Evolutionary conservation across 1,140 invertebrate genomes (phyloP).

Genomic region (Lordiphosa clarofinis): DNA sequence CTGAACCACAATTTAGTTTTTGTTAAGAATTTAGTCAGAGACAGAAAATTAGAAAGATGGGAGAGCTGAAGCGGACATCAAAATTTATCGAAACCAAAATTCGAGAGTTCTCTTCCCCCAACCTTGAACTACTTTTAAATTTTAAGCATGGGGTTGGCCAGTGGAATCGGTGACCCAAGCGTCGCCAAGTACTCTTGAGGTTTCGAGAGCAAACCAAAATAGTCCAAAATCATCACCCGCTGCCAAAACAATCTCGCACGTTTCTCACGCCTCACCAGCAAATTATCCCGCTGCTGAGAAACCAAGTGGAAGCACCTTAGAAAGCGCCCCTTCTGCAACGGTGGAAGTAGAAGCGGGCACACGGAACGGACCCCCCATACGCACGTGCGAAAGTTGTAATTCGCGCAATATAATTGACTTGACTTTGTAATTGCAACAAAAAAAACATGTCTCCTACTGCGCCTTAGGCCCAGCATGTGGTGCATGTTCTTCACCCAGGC

Average conservation of each 20-base stretch:
- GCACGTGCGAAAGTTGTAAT: constrained; percentile 66
- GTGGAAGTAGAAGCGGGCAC: neutral
- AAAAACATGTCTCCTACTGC: constrained; percentile 45
- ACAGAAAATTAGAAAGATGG: too few relatives aligned
- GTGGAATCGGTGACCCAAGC: constrained; percentile 14
- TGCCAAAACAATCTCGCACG: constrained; percentile 12
- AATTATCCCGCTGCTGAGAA: constrained; percentile 68
- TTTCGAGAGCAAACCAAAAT: constrained; percentile 1
- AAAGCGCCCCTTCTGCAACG: constrained; percentile 26
- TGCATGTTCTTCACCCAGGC: constrained; percentile 38
- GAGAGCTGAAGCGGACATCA: too few relatives aligned
- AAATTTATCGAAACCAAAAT: too few relatives aligned
- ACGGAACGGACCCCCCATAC: constrained; percentile 68
- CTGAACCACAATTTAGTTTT: too few relatives aligned
- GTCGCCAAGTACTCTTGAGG: constrained; percentile 9
- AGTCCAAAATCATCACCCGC: constrained; percentile 32
- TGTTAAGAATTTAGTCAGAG: too few relatives aligned
- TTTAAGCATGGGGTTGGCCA: too few relatives aligned
- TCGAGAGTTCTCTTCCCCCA: too few relatives aligned
- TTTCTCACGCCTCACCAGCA: constrained; percentile 54
- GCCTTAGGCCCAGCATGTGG: constrained; percentile 53
- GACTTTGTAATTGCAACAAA: constrained; percentile 70
- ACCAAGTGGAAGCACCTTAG: constrained; percentile 55
- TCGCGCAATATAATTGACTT: constrained; percentile 63
- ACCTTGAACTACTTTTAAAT: too few relatives aligned